Conservation (phyloP, 2,888 invertebrate genomes). For the Sicus ferrugineus region DNA sequence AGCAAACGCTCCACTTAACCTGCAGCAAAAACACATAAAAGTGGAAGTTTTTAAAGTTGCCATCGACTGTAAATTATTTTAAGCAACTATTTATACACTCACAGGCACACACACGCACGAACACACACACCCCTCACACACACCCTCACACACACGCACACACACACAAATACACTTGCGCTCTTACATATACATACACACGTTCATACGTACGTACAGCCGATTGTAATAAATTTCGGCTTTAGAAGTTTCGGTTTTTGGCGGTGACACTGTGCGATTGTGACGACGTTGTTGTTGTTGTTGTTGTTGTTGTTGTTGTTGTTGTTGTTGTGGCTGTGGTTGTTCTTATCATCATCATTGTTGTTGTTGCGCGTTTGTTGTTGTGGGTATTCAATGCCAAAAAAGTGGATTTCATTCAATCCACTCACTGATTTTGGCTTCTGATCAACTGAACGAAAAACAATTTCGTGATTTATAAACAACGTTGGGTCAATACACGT, state of each 20-base stretch:
- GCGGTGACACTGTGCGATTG: neutral
- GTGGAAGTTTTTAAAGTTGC: neutral
- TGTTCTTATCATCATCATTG: no score
- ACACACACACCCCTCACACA: no score
- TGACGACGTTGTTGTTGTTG: no score
- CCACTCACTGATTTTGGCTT: neutral
- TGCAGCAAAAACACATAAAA: neutral
- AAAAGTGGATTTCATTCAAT: neutral
- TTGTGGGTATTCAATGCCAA: neutral
- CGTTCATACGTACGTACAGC: neutral
- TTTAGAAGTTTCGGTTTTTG: neutral
- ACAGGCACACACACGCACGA: neutral
- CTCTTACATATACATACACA: neutral
- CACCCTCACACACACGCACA: no score
- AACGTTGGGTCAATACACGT: neutral
- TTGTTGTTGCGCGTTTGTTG: neutral
- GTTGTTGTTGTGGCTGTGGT: no score
- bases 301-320: no score
- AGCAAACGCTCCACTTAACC: neutral
- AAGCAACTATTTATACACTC: neutral
- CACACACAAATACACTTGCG: no score
- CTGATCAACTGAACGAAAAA: neutral
- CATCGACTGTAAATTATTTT: neutral
- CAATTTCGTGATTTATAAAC: conserved; percentile 14
- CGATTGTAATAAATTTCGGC: neutral